Conservation (phyloP, 1,140 invertebrate genomes). For the Philotrypesis tridentata region DNA sequence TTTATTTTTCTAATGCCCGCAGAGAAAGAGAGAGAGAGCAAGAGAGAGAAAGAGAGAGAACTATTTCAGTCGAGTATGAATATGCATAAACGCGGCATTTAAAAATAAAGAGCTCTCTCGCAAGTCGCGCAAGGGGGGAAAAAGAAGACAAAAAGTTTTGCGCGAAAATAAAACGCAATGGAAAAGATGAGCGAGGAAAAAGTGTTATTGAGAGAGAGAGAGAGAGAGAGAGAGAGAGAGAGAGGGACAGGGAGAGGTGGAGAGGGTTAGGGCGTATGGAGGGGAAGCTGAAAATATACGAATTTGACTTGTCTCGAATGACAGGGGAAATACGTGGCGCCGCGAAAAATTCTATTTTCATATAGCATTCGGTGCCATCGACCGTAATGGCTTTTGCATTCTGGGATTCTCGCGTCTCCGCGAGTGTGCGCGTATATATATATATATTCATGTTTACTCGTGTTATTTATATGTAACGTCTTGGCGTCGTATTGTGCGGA, state of each 20-base stretch:
- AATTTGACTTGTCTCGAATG: neutral
- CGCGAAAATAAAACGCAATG: slow-evolving; percentile 18
- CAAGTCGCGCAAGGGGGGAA: neutral
- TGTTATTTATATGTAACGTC: neutral
- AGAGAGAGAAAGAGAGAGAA: neutral
- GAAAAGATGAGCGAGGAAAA: neutral
- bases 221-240: neutral
- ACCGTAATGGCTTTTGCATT: slow-evolving; percentile 21
- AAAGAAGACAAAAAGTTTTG: slow-evolving; percentile 19
- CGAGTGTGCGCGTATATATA: too few species aligned
- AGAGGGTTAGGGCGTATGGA: too few species aligned
- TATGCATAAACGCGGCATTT: slow-evolving; percentile 23
- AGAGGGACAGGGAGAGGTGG: too few species aligned
- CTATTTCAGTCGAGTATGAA: slow-evolving; percentile 20
- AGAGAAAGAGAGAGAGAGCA: too few species aligned
- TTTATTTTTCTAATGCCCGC: slow-evolving; percentile 13
- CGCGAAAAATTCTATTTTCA: slow-evolving; percentile 34
- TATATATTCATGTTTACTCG: neutral
- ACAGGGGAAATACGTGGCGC: neutral
- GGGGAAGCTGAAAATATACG: slow-evolving; percentile 8
- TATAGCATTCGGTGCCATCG: slow-evolving; percentile 28
- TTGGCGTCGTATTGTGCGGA: neutral
- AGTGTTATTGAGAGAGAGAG: neutral
- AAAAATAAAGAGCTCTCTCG: slow-evolving; percentile 32
- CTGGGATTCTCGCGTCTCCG: neutral